Base-by-base conservation (phyloP, 2,113 vertebrate genomes). In the Coptodon bakossiorum region DNA sequence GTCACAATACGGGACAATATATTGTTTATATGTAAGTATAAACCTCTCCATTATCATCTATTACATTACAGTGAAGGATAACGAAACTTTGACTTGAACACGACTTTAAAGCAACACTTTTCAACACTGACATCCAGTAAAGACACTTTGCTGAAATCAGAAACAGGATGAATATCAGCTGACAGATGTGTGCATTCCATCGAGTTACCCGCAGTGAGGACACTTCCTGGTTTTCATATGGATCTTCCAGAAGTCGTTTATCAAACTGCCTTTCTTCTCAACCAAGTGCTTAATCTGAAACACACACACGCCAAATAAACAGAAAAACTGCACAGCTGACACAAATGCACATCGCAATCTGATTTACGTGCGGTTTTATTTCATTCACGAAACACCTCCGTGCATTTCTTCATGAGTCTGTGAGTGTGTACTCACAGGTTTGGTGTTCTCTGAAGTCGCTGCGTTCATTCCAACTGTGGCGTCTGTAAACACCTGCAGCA, bases 201-300 rank as follows among this genome's bases (percentile, higher is more conserved):
- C 5, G n/a, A 6, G 5, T 97, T 93, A 99, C 99, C 96, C 97
- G 98, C 99, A 99, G 88, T 97, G 93, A 7, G 97, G 97, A 82
- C 99, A 99, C 85, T 96, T 97, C 93, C 96, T 97, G 3, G 96
- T 89, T 10, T 19, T 80, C 97, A 97, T 98, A 2, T 99, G 95
- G 8, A 68, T 13, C 92, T 88, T 99, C 99, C 99, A 99, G 90
- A 99, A 99, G 16, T 95, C 68, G 13, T 92, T 91, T 13, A 98
- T 95, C 84, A 99, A 94, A 68, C 92, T 97, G 93, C 89, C 94
- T 89, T 95, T 98, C 94, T 96, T 97, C 54, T 98, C 97, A 40
- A 98, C 98, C 1, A 99, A 95, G 12, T 98, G 98, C 94, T 99
- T 99, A 45, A 98, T 97, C 99, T 99, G 34, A 50, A n/a, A 82